Evolutionary conservation across 2,113 vertebrate genomes (phyloP).

Genomic region (Peromyscus leucopus): DNA sequence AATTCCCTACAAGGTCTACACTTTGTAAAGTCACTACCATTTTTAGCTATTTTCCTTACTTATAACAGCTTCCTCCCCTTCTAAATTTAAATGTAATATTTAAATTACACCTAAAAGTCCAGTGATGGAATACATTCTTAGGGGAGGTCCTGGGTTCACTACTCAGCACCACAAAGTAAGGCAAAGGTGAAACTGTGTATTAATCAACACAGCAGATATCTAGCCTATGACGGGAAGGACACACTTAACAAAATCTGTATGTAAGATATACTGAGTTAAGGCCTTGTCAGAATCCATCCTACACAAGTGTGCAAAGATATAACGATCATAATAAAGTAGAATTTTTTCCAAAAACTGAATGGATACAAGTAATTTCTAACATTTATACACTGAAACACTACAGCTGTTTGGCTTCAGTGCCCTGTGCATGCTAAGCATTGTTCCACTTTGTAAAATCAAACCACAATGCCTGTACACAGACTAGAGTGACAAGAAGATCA

Average conservation of each 20-base stretch:
- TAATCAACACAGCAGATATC: background rate
- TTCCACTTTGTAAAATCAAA: background rate
- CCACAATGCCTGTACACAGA: background rate
- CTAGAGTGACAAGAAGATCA: background rate
- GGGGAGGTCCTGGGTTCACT: background rate
- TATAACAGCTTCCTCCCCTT: background rate
- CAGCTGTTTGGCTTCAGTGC: no score
- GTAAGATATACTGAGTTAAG: background rate
- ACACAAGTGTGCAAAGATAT: background rate
- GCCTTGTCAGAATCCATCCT: background rate
- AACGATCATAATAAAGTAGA: background rate
- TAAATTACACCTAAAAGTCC: background rate
- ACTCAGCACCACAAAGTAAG: background rate
- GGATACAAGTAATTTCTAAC: background rate
- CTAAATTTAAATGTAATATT: background rate
- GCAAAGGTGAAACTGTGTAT: background rate
- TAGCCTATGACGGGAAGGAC: background rate
- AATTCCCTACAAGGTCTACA: background rate
- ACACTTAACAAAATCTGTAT: background rate
- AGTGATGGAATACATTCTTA: background rate
- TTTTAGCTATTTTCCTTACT: background rate
- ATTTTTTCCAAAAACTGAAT: background rate
- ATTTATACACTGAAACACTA: background rate
- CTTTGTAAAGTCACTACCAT: background rate
- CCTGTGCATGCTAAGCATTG: background rate